Evolutionary conservation across 2,113 vertebrate species (phyloP).

Genomic region (Caretta caretta): DNA sequence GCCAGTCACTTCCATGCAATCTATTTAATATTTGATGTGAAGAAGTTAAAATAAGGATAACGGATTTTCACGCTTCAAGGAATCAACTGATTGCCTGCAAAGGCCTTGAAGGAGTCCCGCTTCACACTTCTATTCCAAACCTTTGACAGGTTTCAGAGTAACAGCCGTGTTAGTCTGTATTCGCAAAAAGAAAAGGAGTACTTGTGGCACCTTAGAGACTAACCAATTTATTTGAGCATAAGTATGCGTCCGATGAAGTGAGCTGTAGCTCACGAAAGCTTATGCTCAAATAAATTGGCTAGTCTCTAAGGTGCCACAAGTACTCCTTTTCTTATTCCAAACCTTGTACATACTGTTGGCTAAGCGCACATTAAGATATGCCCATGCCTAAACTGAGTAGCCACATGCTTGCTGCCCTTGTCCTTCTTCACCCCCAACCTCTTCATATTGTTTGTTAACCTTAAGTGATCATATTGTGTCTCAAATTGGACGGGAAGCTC

Average conservation of each 20-base stretch:
- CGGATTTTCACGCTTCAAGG: slow-evolving; percentile 36
- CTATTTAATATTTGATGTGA: slow-evolving; percentile 56
- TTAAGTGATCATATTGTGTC: background rate
- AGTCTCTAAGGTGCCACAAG: too few relatives aligned
- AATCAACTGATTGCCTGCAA: slow-evolving; percentile 35
- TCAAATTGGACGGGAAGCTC: accelerated
- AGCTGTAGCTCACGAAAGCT: too few relatives aligned
- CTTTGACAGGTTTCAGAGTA: too few relatives aligned
- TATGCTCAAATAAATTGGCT: too few relatives aligned
- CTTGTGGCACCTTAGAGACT: too few relatives aligned
- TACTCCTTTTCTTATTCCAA: too few relatives aligned
- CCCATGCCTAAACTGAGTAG: background rate
- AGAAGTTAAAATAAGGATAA: slow-evolving; percentile 13
- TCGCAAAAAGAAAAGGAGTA: too few relatives aligned
- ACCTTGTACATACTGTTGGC: slow-evolving; percentile 42
- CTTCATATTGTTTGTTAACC: background rate
- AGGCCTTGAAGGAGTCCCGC: slow-evolving; percentile 24
- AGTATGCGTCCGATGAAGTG: too few relatives aligned
- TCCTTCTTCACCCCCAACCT: background rate
- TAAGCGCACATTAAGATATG: slow-evolving; percentile 13
- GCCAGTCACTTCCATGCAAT: background rate
- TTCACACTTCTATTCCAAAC: background rate
- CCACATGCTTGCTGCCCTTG: slow-evolving; percentile 5
- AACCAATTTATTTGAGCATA: too few relatives aligned
- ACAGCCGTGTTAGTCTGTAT: too few relatives aligned